Evolutionary conservation across 2,797 vertebrate genomes (phyloP).

Genomic region (Etheostoma nigrum): DNA sequence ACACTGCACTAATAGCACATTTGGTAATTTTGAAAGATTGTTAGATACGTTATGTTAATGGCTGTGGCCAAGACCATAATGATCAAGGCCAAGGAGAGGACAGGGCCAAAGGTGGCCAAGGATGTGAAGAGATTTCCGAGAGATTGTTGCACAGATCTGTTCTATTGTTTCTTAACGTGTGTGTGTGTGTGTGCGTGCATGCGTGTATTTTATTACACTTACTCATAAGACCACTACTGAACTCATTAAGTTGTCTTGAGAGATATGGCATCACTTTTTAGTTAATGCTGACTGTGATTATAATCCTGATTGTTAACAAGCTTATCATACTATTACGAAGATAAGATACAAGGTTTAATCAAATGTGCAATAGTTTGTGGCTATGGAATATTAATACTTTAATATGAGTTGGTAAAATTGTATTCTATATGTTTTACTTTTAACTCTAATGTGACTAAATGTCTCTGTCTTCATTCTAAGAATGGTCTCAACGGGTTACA

Average conservation of each 20-base stretch:
- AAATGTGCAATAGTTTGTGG: neutral
- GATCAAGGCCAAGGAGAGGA: constrained; percentile 11
- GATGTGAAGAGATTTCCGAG: constrained; percentile 1
- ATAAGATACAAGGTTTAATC: neutral
- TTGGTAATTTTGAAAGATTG: constrained; percentile 3
- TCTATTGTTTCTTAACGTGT: neutral
- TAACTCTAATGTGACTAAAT: neutral
- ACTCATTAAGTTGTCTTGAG: constrained; percentile 36
- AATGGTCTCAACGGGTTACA: constrained; percentile 97
- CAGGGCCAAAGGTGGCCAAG: neutral
- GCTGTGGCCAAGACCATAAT: neutral
- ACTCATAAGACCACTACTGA: neutral
- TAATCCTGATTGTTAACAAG: constrained; percentile 32
- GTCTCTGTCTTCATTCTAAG: constrained; percentile 76
- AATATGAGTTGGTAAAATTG: neutral
- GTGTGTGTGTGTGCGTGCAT: neutral
- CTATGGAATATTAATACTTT: neutral
- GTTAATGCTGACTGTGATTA: constrained; percentile 21
- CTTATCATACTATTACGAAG: constrained; percentile 10
- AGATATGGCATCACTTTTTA: constrained; percentile 27
- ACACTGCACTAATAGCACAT: constrained; percentile 1
- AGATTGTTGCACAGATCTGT: neutral
- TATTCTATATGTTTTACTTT: neutral
- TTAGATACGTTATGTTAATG: constrained; percentile 6
- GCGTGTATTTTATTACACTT: neutral